Percentiles rank a stretch among this genome's conserved stretches.
Conservation (phyloP, 1,140 invertebrate species). For the Mercenaria mercenaria region DNA sequence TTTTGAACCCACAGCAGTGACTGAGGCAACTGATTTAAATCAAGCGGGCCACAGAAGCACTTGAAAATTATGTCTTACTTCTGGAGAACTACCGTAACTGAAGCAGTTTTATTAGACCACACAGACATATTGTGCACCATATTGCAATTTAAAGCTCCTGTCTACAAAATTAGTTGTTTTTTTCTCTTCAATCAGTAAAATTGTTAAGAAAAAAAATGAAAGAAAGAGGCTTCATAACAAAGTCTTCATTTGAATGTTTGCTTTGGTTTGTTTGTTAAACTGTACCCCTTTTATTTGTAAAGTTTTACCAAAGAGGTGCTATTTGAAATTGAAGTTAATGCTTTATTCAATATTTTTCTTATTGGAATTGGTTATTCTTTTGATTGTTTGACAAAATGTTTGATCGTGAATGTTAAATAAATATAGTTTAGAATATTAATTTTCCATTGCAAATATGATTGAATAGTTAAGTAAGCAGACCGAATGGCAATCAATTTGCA, state of each 20-base stretch:
- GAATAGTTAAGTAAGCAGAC: slow-evolving; percentile 15
- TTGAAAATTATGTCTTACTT: too few relatives aligned
- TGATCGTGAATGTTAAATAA: slow-evolving; percentile 16
- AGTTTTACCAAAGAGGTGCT: neutral
- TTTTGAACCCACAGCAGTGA: too few relatives aligned
- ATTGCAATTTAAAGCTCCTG: too few relatives aligned
- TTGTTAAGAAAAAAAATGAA: too few relatives aligned
- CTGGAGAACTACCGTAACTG: too few relatives aligned
- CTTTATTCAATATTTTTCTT: slow-evolving; percentile 32
- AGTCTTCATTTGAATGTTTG: neutral
- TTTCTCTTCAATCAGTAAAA: too few relatives aligned
- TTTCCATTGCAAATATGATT: slow-evolving; percentile 17
- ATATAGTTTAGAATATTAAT: slow-evolving; percentile 44
- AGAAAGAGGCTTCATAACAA: too few relatives aligned
- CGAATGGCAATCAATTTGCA: neutral
- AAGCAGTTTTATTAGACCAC: too few relatives aligned
- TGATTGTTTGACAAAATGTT: slow-evolving; percentile 24
- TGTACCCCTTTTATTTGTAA: neutral
- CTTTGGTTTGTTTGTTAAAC: neutral
- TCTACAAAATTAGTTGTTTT: too few relatives aligned
- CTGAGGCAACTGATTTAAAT: too few relatives aligned
- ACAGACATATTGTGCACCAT: too few relatives aligned
- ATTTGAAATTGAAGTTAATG: neutral
- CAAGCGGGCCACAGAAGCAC: too few relatives aligned
- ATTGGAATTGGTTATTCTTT: slow-evolving; percentile 8